Conservation (phyloP, 2,113 vertebrate species). For the Pelmatolapia mariae region DNA sequence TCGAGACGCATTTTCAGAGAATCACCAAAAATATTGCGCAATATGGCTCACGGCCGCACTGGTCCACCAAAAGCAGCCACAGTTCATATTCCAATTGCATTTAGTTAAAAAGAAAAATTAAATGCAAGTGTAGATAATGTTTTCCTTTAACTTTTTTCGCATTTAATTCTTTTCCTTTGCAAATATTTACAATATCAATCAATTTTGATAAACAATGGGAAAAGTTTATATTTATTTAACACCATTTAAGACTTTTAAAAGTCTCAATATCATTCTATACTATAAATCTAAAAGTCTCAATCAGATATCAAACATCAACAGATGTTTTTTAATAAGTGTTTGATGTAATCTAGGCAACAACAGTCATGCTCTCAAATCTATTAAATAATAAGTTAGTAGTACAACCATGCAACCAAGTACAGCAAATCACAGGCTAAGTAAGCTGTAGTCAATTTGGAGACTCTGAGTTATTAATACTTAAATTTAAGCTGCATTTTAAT, state of each 20-base stretch:
- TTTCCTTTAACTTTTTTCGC: not conserved
- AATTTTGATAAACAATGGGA: not conserved
- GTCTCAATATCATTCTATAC: not conserved
- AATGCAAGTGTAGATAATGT: not conserved
- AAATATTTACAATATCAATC: not conserved
- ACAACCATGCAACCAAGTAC: not conserved
- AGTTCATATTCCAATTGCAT: not conserved
- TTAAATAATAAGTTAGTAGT: not conserved
- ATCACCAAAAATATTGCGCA: constrained; percentile 23
- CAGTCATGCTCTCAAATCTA: not conserved
- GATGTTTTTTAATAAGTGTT: not conserved
- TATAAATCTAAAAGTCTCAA: not conserved
- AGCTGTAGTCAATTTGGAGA: not conserved
- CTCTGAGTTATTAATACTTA: not conserved
- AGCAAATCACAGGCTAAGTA: not conserved
- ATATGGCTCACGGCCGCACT: not conserved
- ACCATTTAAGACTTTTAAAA: not conserved
- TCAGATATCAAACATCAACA: not conserved
- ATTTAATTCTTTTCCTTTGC: not conserved
- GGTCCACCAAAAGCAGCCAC: not conserved
- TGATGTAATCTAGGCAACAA: not conserved
- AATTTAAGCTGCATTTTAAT: not conserved
- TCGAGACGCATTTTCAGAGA: constrained; percentile 22
- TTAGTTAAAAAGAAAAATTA: not conserved
- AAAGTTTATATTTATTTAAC: not conserved